These are phyloP conservation scores for Panzeria rudis DNA, from an alignment of 2,888 invertebrate species.

Conservation along the genomic window DNA sequence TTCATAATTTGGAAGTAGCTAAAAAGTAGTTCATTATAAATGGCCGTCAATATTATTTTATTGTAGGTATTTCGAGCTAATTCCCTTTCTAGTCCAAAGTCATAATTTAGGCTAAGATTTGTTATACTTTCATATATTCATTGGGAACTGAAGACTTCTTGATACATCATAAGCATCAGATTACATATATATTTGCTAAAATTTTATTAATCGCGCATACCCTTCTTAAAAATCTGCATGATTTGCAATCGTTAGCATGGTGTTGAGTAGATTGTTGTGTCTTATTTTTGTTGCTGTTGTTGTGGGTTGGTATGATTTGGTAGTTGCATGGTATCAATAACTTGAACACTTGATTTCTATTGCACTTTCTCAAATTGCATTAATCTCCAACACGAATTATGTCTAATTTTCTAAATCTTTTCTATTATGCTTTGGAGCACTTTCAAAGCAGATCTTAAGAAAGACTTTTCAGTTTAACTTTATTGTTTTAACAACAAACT, in stretches of 20 bases:
- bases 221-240: conserved; percentile 15
- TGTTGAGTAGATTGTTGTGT: conserved; percentile 22
- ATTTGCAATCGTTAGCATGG: not conserved
- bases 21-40: no score
- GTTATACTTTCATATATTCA: no score
- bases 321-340: conserved; percentile 47
- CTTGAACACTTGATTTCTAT: conserved; percentile 59
- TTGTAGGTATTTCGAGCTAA: no score
- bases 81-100: no score
- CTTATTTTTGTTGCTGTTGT: not conserved
- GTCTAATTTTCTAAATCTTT: conserved; percentile 60
- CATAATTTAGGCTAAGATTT: no score
- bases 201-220: not conserved
- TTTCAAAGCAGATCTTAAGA: not conserved
- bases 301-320: not conserved
- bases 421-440: conserved; percentile 24
- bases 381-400: conserved; percentile 58
- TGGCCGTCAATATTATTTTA: no score
- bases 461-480: conserved; percentile 2
- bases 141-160: no score
- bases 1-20: no score
- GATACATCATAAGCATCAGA: no score
- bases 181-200: no score
- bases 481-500: conserved; percentile 32
- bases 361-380: conserved; percentile 63